Conservation (phyloP, 2,797 vertebrate species). For the Hyperoplus immaculatus region DNA sequence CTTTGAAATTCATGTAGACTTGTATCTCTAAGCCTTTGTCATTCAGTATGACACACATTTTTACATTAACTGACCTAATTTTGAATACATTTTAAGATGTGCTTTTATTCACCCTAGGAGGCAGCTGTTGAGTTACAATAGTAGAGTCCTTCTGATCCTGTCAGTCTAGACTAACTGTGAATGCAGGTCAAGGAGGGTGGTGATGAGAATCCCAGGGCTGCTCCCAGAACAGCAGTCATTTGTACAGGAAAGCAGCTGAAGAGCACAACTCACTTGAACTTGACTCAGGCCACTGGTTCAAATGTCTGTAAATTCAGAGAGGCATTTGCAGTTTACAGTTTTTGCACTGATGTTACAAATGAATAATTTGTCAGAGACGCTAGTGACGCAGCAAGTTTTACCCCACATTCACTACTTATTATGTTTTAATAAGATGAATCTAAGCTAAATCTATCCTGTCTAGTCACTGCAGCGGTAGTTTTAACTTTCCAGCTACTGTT, state of each 20-base stretch:
- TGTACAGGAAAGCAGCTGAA: slow-evolving; percentile 7
- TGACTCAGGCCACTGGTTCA: neutral
- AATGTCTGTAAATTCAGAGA: neutral
- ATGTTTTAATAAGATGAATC: neutral
- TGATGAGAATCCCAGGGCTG: slow-evolving; percentile 74
- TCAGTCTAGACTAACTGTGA: slow-evolving; percentile 45
- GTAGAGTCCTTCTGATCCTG: slow-evolving; percentile 7
- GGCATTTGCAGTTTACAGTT: neutral
- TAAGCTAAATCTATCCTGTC: neutral
- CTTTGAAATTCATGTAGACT: neutral
- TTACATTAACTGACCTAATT: neutral
- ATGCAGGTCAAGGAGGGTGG: slow-evolving; percentile 74
- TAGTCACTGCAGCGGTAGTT: neutral
- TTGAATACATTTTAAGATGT: neutral
- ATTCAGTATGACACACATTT: neutral
- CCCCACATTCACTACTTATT: neutral
- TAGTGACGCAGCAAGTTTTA: neutral
- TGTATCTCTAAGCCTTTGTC: neutral
- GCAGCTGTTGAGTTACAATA: slow-evolving; percentile 3
- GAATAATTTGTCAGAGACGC: neutral
- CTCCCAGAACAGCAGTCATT: slow-evolving; percentile 33
- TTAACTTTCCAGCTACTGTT: slow-evolving; percentile 1
- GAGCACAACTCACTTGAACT: slow-evolving; percentile 5
- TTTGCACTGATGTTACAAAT: too few relatives aligned
- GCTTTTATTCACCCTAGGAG: neutral